phyloP scores from a whole-genome alignment of 2,797 vertebrate genomes.

The Liasis olivaceus region DNA sequence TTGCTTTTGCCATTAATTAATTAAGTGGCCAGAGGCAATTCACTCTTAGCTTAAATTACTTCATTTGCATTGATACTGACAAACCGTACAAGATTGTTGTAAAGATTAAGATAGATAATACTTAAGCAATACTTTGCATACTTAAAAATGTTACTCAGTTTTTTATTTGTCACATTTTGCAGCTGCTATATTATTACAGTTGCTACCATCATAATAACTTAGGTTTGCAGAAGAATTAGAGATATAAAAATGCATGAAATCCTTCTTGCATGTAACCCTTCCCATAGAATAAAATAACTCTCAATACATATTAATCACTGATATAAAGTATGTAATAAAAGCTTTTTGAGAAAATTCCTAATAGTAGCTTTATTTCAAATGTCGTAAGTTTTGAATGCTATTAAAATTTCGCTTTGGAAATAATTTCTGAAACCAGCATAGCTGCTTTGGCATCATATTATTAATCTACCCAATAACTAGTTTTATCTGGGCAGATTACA shows the following conservation, averaged over 20 bases:
- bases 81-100: too few species aligned
- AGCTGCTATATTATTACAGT: too few species aligned
- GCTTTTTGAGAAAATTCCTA: constrained; percentile 44
- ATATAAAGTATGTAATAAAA: constrained; percentile 54
- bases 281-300: not conserved
- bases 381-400: constrained; percentile 69
- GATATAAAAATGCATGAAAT: not conserved
- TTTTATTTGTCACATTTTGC: too few species aligned
- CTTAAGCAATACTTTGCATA: not conserved
- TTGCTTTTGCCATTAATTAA: not conserved
- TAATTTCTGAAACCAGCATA: constrained; percentile 32
- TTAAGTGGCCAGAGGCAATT: not conserved
- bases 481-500: too few species aligned
- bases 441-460: constrained; percentile 66
- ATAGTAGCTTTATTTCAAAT: constrained; percentile 56
- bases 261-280: not conserved
- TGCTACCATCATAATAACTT: not conserved
- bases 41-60: not conserved
- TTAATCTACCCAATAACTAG: too few species aligned
- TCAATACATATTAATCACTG: not conserved
- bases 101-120: not conserved
- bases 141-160: not conserved
- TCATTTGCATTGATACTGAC: not conserved
- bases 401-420: constrained; percentile 53
- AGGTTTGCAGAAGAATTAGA: not conserved